These are phyloP conservation scores for Ceratina japonica DNA, from an alignment of 1,140 invertebrate species.

Conservation along the genomic window DNA sequence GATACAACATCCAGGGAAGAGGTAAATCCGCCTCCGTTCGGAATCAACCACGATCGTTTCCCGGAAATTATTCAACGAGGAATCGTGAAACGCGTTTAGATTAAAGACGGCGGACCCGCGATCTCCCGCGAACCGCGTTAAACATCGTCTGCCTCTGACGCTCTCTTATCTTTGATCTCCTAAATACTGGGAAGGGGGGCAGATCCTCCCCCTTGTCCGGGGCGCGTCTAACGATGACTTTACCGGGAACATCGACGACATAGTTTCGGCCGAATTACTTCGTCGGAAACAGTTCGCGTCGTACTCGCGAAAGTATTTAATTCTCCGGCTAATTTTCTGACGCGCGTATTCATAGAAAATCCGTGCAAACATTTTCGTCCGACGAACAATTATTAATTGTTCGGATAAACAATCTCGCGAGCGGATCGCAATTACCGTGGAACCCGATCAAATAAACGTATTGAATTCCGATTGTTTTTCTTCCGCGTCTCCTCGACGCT, in stretches of 20 bases:
- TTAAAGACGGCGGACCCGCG: slow-evolving; percentile 1
- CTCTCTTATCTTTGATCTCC: not conserved
- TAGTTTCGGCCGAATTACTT: no score
- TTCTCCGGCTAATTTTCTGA: no score
- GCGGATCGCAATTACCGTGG: no score
- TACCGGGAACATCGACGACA: not conserved
- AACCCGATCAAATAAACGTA: no score
- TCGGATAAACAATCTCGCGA: not conserved
- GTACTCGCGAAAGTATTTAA: no score
- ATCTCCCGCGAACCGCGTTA: not conserved
- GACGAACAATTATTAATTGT: not conserved
- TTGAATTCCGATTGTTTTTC: not conserved
- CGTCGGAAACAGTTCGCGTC: no score
- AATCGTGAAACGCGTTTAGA: slow-evolving; percentile 28
- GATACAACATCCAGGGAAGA: not conserved
- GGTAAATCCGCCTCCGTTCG: slow-evolving; percentile 21
- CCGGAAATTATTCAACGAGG: slow-evolving; percentile 34
- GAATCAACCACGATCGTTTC: slow-evolving; percentile 25
- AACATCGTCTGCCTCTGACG: not conserved
- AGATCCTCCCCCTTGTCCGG: no score
- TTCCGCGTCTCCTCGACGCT: not conserved
- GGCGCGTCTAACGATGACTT: no score
- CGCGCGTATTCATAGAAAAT: no score
- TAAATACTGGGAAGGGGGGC: not conserved
- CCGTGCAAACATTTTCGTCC: no score